These are phyloP conservation scores for Helicolenus hilgendorfi DNA, from an alignment of 2,797 vertebrate genomes.

Conservation along the genomic window DNA sequence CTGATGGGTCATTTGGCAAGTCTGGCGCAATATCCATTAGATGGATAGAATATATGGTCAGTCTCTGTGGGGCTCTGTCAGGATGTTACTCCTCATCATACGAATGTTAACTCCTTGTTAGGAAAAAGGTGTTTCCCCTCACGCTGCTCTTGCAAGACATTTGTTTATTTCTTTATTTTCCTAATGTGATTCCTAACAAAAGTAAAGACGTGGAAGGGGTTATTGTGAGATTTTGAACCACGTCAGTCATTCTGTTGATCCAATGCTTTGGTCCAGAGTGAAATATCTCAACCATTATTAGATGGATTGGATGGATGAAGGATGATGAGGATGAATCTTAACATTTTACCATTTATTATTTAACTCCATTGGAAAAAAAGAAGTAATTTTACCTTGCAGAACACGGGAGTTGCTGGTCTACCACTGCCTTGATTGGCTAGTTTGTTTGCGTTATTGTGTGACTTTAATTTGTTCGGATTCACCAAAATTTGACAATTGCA, in stretches of 20 bases:
- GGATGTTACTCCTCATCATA: background rate
- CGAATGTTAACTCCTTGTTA: background rate
- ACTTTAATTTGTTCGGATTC: too few relatives aligned
- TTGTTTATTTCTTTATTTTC: background rate
- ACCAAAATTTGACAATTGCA: too few relatives aligned
- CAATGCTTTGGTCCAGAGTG: background rate
- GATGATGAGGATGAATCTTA: background rate
- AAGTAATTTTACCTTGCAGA: too few relatives aligned
- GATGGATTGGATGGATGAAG: background rate
- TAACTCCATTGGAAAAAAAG: too few relatives aligned
- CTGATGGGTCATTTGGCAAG: slow-evolving; percentile 63
- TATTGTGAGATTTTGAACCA: background rate
- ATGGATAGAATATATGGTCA: slow-evolving; percentile 9
- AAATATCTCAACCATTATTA: background rate
- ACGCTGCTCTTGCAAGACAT: background rate
- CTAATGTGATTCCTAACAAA: background rate
- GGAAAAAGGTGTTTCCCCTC: background rate
- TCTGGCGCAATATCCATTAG: slow-evolving; percentile 44
- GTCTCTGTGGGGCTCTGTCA: slow-evolving; percentile 35
- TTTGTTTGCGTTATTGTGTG: too few relatives aligned
- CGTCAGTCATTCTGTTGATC: background rate
- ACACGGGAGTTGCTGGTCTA: too few relatives aligned
- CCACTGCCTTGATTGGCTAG: too few relatives aligned
- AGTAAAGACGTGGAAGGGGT: background rate
- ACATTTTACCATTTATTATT: background rate